These are phyloP conservation scores for Tenebrio molitor DNA, from an alignment of 1,140 invertebrate species.

Conservation along the genomic window DNA sequence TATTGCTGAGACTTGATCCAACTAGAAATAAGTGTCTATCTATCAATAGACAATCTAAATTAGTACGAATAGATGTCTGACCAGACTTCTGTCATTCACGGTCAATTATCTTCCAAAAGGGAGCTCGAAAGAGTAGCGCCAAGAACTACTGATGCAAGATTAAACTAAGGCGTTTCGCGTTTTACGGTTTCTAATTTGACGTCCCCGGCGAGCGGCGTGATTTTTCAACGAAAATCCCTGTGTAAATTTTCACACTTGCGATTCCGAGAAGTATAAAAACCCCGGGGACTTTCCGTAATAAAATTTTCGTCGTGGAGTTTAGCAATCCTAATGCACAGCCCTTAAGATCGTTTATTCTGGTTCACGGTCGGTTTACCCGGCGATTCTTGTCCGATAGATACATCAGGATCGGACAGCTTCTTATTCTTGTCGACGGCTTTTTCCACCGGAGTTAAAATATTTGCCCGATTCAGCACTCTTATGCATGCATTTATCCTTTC, in stretches of 20 bases:
- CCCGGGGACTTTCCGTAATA: slow-evolving; percentile 46
- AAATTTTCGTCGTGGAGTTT: slow-evolving; percentile 49
- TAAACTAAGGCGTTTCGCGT: no score
- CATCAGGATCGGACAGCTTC: slow-evolving; percentile 46
- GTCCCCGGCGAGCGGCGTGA: no score
- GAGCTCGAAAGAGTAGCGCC: no score
- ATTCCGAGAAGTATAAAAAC: slow-evolving; percentile 14
- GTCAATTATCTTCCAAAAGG: no score
- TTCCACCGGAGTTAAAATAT: slow-evolving; percentile 51
- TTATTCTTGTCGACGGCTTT: slow-evolving; percentile 47
- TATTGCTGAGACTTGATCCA: no score
- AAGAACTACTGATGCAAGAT: no score
- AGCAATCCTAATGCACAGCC: slow-evolving; percentile 48
- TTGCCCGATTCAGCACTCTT: slow-evolving; percentile 52
- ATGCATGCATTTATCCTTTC: slow-evolving; percentile 50
- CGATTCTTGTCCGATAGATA: slow-evolving; percentile 45
- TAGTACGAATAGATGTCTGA: no score
- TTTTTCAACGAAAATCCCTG: slow-evolving; percentile 12
- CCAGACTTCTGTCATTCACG: no score
- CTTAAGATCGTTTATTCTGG: slow-evolving; percentile 51
- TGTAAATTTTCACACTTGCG: slow-evolving; percentile 17
- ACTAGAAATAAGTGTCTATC: no score
- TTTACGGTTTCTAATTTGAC: no score
- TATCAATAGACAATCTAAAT: no score
- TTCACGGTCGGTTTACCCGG: slow-evolving; percentile 48